Percentiles rank a stretch among this genome's conserved stretches.
Evolutionary conservation across 1,140 invertebrate species (phyloP).

Genomic region (Spodoptera frugiperda): DNA sequence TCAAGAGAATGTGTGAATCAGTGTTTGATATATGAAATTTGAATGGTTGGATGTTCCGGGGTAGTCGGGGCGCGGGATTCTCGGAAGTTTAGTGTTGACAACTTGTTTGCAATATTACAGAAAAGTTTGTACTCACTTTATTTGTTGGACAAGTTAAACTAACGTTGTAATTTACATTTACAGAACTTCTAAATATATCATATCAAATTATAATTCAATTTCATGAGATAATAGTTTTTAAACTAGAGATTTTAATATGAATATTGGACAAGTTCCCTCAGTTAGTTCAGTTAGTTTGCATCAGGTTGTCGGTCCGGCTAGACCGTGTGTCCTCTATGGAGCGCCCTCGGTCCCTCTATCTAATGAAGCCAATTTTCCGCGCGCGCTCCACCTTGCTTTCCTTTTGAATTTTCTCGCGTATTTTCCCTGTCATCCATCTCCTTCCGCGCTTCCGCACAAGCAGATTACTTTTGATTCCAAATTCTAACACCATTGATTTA

Average conservation of each 20-base stretch:
- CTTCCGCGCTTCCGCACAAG: slow-evolving; percentile 76
- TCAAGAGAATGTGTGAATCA: slow-evolving; percentile 46
- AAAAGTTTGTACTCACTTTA: too few relatives aligned
- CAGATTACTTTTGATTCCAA: slow-evolving; percentile 83
- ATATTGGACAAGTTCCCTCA: background rate
- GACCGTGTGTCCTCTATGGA: slow-evolving; percentile 56
- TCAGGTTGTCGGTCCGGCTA: slow-evolving; percentile 9
- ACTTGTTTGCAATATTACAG: background rate
- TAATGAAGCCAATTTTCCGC: slow-evolving; percentile 85
- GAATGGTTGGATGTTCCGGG: slow-evolving; percentile 48
- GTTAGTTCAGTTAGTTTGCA: slow-evolving; percentile 1
- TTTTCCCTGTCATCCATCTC: slow-evolving; percentile 84
- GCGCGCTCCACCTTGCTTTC: slow-evolving; percentile 79
- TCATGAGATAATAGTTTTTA: too few relatives aligned
- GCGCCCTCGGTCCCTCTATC: slow-evolving; percentile 68
- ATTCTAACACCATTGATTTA: slow-evolving; percentile 79
- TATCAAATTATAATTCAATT: too few relatives aligned
- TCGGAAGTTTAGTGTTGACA: background rate
- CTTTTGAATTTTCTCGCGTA: slow-evolving; percentile 84
- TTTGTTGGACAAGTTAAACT: too few relatives aligned
- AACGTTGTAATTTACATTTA: too few relatives aligned
- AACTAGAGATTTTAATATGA: background rate
- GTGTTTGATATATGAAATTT: slow-evolving; percentile 50
- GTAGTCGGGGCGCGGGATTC: background rate
- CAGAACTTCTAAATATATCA: too few relatives aligned